Evolutionary conservation across 2,888 invertebrate genomes (phyloP), one percentile per base, ranked within the genome.

Genomic region (Cryptocheilus praepositus): DNA sequence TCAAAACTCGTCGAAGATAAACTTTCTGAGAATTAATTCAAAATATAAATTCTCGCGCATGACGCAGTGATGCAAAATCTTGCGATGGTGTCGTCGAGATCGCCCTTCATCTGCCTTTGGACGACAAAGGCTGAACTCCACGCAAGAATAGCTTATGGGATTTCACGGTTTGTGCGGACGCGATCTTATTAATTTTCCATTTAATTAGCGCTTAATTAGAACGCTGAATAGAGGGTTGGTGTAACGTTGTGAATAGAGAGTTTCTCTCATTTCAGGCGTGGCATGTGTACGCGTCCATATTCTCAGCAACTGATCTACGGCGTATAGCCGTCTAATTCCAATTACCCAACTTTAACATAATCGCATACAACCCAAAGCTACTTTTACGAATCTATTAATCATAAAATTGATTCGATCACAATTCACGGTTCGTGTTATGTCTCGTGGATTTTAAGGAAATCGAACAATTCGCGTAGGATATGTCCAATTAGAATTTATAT

Each of bases 151-250:
- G 79, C 77, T 83, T 81, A 81, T 76, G 74, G 80, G 81, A 83
- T 82, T 83, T 80, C 73, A 73, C 72, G 51, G 74, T 65, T 63
- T 53, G 13, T 64, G 59, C 64, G 65, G 59, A 76, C 71, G 74
- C 74, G 77, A 83, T 83, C 81, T 84, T 84, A 84, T 84, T 84
- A 84, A 85, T 83, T 82, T 83, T 83, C 82, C 79, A 79, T 83
- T 82, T 82, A 85, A 84, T 85, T 83, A 83, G 81, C 68, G 74
- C 77, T 78, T 81, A 83, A 82, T 80, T 77, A 79, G 80, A n/a
- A 73, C 74, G 61, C 67, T 75, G 72, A 73, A 79, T 81, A 79
- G 70, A 72, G 71, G 67, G 70, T 70, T 70, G 66, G 21, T n/a
- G 49, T 22, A 22, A 25, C 46, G 49, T 22, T 7, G 18, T 18